phyloP scores from a whole-genome alignment of 2,888 invertebrate species.

The Dexiosoma caninum region DNA sequence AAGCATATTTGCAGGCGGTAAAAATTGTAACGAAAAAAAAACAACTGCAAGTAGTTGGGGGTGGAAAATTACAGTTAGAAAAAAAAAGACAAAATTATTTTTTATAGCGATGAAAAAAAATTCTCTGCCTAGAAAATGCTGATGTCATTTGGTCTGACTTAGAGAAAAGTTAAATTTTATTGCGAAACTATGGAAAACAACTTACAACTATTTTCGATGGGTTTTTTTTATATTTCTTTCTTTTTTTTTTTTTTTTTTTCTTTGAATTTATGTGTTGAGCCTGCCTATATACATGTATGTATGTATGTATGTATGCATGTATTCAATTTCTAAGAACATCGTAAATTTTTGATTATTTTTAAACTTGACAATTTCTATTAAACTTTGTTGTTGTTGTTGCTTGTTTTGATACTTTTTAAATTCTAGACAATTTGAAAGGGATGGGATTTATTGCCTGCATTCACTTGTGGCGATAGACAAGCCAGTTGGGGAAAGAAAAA shows the following conservation, averaged over 20 bases:
- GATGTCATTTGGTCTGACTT: conserved; percentile 47
- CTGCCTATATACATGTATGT: too few relatives aligned
- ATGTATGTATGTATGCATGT: too few relatives aligned
- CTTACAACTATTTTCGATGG: conserved; percentile 25
- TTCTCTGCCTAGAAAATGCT: conserved; percentile 17
- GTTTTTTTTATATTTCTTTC: not conserved
- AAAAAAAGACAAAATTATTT: conserved; percentile 10
- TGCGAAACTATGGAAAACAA: conserved; percentile 24
- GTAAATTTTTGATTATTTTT: conserved; percentile 58
- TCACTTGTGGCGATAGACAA: conserved; percentile 10
- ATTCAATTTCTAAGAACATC: conserved; percentile 49
- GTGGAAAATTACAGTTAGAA: not conserved
- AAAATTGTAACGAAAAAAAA: conserved; percentile 4
- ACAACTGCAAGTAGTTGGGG: not conserved
- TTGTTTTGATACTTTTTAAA: conserved; percentile 29
- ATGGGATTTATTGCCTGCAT: not conserved
- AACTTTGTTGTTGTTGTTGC: not conserved
- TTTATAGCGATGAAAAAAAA: conserved; percentile 16
- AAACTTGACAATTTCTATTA: conserved; percentile 39
- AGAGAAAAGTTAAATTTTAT: conserved; percentile 51
- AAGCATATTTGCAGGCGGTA: conserved; percentile 40
- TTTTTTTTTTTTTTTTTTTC: not conserved
- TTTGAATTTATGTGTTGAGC: conserved; percentile 25
- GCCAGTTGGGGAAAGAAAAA: not conserved
- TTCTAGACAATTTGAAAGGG: not conserved